These are phyloP conservation scores for Heliothis peltigera DNA, from an alignment of 2,888 invertebrate species.

Conservation along the genomic window DNA sequence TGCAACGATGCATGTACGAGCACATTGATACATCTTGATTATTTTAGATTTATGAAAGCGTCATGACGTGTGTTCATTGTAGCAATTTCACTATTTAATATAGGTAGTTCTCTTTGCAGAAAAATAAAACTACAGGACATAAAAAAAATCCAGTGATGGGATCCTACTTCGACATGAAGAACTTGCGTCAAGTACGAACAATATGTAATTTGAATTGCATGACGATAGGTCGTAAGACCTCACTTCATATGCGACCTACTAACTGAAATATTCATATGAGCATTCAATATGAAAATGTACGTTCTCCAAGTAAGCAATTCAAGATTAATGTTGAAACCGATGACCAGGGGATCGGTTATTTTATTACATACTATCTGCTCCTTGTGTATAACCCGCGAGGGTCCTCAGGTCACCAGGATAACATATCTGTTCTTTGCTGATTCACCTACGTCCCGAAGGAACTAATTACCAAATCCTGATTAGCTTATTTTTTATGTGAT, in stretches of 20 bases:
- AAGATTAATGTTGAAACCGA: constrained; percentile 36
- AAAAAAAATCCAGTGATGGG: constrained; percentile 26
- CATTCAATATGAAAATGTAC: constrained; percentile 57
- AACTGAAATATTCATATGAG: constrained; percentile 54
- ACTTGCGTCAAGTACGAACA: constrained; percentile 58
- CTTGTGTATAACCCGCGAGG: no score
- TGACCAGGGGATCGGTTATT: constrained; percentile 19
- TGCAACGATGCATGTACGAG: constrained; percentile 15
- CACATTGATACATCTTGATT: neutral
- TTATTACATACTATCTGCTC: no score
- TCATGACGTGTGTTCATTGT: no score
- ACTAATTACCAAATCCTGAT: no score
- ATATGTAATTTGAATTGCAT: constrained; percentile 73
- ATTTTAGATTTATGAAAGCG: neutral
- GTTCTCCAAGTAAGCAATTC: constrained; percentile 28
- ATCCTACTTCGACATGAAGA: constrained; percentile 57
- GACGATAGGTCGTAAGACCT: constrained; percentile 64
- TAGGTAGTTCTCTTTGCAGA: neutral
- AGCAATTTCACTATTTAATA: no score
- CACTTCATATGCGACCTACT: constrained; percentile 64
- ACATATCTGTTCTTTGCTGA: no score
- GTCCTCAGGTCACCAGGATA: no score
- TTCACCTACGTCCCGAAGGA: no score
- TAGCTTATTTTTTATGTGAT: no score
- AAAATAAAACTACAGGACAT: constrained; percentile 1